Conservation (phyloP, 2,888 invertebrate species). For the Lasioglossum vierecki region DNA sequence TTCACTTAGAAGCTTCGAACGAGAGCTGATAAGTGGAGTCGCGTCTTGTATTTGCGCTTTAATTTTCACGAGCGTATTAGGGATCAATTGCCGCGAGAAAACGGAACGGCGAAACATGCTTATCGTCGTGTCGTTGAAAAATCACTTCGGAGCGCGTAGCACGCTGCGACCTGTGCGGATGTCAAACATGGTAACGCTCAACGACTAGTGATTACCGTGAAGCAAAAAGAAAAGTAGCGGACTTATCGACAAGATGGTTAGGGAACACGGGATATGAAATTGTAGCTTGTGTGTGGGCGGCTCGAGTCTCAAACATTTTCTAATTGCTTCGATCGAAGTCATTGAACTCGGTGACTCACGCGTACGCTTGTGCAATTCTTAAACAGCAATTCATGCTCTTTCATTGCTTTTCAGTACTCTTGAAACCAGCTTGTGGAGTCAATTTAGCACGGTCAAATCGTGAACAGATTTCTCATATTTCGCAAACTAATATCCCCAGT, state of each 20-base stretch:
- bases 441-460: not conserved
- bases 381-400: not conserved
- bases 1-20: not conserved
- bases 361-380: not conserved
- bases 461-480: not conserved
- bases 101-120: slow-evolving; percentile 14
- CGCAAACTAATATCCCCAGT: not conserved
- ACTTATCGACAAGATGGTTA: slow-evolving; percentile 33
- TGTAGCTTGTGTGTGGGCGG: slow-evolving; percentile 5
- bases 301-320: slow-evolving; percentile 26
- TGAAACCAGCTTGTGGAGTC: not conserved
- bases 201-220: slow-evolving; percentile 29
- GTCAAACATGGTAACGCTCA: not conserved
- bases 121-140: slow-evolving; percentile 32
- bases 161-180: too few species aligned
- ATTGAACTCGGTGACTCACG: slow-evolving; percentile 26
- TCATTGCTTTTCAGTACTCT: not conserved
- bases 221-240: not conserved
- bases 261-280: slow-evolving; percentile 51
- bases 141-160: slow-evolving; percentile 11
- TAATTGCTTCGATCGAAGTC: slow-evolving; percentile 30
- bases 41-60: not conserved
- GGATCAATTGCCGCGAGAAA: slow-evolving; percentile 7
- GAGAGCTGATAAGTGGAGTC: slow-evolving; percentile 4
- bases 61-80: not conserved